Base-by-base conservation (phyloP, 2,113 vertebrate genomes). In the Ictalurus punctatus region DNA sequence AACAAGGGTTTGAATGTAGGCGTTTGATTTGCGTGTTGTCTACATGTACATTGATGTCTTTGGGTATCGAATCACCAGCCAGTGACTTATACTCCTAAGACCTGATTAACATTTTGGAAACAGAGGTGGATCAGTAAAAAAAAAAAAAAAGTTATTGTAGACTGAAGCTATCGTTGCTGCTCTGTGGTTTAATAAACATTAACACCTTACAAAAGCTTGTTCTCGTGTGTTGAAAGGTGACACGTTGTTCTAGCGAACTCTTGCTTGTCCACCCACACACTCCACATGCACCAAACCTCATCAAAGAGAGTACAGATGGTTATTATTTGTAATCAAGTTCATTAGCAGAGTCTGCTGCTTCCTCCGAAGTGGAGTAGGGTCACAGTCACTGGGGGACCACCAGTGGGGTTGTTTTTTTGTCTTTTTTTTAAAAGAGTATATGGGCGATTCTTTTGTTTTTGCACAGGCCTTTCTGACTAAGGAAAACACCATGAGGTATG, bases 261-360 rank as follows among this genome's bases (percentile, higher is more conserved):
- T 89, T 90, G 80, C 61, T 86, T 88, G 76, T 88, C 67, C 58
- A 67, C 83, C 83, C 84, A 78, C 90, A 86, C 87, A 25, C 48
- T 34, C 88, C 63, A 80, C 86, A 78, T 80, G 85, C 86, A 88
- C 86, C 86, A 89, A 91, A 88, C 67, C 87, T 86, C 59, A 48
- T 6, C 44, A 48, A 7, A 59, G 83, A 87, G 67, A 87, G 79
- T 84, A 90, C 84, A 91, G 79, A 92, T 90, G 86, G 91, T 90
- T 89, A 84, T 91, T 87, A 87, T 88, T 63, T 87, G 73, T 86
- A 87, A 87, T 74, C 23, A 85, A 73, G 88, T 87, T 84, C 83
- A 76, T 91, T 84, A 91, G 76, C 44, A 73, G 87, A 88, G 88
- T 25, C 82, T 87, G 61, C 59, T 54, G 63, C 58, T 48, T 73